phyloP scores from a whole-genome alignment of 2,797 vertebrate genomes.

The Rhynchonycteris naso region DNA sequence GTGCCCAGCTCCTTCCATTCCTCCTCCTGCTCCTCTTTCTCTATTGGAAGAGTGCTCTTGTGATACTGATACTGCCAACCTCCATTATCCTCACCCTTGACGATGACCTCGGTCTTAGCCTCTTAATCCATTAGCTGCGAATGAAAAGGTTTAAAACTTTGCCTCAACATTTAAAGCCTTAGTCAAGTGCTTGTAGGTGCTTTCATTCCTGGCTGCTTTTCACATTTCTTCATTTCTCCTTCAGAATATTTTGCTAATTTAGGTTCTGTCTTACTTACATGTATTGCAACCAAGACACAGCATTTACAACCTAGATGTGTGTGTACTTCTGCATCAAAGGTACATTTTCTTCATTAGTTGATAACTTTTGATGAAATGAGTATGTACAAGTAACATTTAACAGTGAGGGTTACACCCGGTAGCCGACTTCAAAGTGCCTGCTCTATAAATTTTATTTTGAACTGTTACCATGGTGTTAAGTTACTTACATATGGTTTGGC shows the following conservation, averaged over 20 bases:
- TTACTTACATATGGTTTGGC: slow-evolving; percentile 72
- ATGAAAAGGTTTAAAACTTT: slow-evolving; percentile 86
- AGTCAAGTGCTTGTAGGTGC: slow-evolving; percentile 81
- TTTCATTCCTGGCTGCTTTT: slow-evolving; percentile 82
- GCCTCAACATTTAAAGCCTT: slow-evolving; percentile 82
- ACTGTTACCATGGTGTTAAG: slow-evolving; percentile 55
- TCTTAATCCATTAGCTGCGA: slow-evolving; percentile 89
- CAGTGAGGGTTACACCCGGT: background rate
- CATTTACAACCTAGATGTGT: slow-evolving; percentile 71
- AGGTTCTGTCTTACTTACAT: slow-evolving; percentile 74
- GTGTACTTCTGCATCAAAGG: slow-evolving; percentile 78
- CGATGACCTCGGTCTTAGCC: slow-evolving; percentile 86
- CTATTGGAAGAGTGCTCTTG: slow-evolving; percentile 92
- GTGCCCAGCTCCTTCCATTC: slow-evolving; percentile 95
- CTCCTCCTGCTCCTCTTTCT: slow-evolving; percentile 84
- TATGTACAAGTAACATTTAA: slow-evolving; percentile 60
- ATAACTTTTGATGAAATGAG: slow-evolving; percentile 75
- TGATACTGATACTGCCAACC: slow-evolving; percentile 90
- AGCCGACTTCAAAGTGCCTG: slow-evolving; percentile 76
- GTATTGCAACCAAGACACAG: slow-evolving; percentile 65
- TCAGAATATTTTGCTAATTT: slow-evolving; percentile 68
- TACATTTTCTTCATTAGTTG: slow-evolving; percentile 64
- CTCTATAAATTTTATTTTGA: slow-evolving; percentile 57
- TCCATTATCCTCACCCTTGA: slow-evolving; percentile 89
- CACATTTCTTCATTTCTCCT: slow-evolving; percentile 74